These are phyloP conservation scores for Vombatus ursinus DNA, from an alignment of 2,113 vertebrate species.

Conservation along the genomic window DNA sequence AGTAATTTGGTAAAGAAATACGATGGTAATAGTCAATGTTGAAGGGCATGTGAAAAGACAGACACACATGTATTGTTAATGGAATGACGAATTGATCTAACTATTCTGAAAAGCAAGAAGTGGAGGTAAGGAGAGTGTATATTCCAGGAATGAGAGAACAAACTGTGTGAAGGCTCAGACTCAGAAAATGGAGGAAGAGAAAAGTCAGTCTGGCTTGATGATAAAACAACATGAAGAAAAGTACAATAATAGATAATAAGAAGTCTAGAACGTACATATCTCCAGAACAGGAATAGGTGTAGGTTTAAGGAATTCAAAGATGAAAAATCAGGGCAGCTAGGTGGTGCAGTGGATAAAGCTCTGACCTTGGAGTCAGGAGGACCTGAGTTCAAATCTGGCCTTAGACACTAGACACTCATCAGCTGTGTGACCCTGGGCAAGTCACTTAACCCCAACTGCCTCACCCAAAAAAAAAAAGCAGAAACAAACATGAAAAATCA, in stretches of 20 bases:
- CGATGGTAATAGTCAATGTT: not conserved
- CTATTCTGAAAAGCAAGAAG: not conserved
- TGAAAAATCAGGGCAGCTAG: not conserved
- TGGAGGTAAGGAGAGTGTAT: not conserved
- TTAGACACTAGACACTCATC: too few species aligned
- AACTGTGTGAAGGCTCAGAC: not conserved
- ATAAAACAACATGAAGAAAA: not conserved
- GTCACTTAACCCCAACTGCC: too few species aligned
- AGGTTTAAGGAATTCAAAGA: slow-evolving; percentile 21
- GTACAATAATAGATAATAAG: not conserved
- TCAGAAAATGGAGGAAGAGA: slow-evolving; percentile 40
- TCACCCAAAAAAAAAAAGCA: too few species aligned
- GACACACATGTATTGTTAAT: not conserved
- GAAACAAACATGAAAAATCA: too few species aligned
- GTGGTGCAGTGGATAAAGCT: too few species aligned
- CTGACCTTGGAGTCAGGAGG: too few species aligned
- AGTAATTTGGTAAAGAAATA: not conserved
- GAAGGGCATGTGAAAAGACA: not conserved
- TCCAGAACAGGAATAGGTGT: not conserved
- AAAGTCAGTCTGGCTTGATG: not conserved
- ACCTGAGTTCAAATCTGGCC: too few species aligned
- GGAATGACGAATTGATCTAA: not conserved
- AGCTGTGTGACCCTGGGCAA: too few species aligned
- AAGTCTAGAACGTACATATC: slow-evolving; percentile 1
- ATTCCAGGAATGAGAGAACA: not conserved